Percentiles rank a stretch among this genome's conserved stretches.
These are phyloP conservation scores for Odocoileus virginianus DNA, from an alignment of 2,113 vertebrate species.

Conservation along the genomic window DNA sequence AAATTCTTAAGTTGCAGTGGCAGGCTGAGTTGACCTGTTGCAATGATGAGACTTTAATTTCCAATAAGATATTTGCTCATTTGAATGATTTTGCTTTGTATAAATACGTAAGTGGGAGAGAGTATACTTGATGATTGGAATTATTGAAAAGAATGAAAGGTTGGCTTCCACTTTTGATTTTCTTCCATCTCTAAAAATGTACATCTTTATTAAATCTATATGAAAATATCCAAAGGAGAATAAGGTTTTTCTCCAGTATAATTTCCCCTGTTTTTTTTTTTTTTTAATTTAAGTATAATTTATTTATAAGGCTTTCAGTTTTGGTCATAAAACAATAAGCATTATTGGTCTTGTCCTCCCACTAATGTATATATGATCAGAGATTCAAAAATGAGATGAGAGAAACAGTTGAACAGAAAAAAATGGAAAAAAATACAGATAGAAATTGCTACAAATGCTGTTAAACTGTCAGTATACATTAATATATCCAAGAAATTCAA, in stretches of 20 bases:
- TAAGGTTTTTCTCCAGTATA: not conserved
- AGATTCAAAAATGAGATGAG: not conserved
- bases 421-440: not conserved
- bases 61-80: not conserved
- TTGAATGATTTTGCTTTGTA: not conserved
- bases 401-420: not conserved
- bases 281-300: not conserved
- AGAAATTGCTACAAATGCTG: not conserved
- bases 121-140: not conserved
- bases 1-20: not conserved
- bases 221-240: not conserved
- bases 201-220: not conserved
- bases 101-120: not conserved
- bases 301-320: not conserved
- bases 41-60: not conserved
- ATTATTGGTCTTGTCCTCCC: not conserved
- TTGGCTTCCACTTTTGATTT: not conserved
- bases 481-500: not conserved
- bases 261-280: not conserved
- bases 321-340: not conserved
- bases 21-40: not conserved
- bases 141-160: not conserved
- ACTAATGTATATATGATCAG: not conserved
- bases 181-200: not conserved
- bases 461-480: not conserved